Conservation (phyloP, 2,888 invertebrate genomes). For the Nebria brevicollis region DNA sequence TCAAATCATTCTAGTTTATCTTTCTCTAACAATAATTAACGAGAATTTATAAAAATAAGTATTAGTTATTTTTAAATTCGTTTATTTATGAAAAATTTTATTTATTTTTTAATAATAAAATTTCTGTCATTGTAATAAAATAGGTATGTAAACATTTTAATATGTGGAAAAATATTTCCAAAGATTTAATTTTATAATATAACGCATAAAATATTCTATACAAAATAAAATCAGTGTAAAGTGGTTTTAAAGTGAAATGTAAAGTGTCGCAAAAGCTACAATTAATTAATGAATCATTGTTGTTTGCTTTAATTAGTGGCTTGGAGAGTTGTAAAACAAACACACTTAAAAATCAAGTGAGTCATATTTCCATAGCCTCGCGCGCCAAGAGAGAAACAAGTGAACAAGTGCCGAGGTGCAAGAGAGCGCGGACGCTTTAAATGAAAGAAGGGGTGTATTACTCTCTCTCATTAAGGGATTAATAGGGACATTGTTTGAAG, state of each 20-base stretch:
- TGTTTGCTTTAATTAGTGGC: neutral
- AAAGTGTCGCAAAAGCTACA: neutral
- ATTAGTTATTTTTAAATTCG: too few species aligned
- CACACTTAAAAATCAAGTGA: neutral
- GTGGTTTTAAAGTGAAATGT: too few species aligned
- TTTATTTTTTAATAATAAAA: too few species aligned
- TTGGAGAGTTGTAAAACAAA: slow-evolving; percentile 22
- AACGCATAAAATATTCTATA: too few species aligned
- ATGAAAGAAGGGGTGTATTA: neutral
- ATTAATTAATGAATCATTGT: neutral
- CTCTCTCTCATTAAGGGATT: slow-evolving; percentile 59
- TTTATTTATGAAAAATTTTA: too few species aligned
- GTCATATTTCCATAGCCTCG: slow-evolving; percentile 17
- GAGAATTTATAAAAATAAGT: too few species aligned
- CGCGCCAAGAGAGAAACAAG: slow-evolving; percentile 31
- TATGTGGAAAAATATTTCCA: too few species aligned
- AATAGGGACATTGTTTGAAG: slow-evolving; percentile 63
- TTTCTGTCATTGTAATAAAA: too few species aligned
- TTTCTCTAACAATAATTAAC: too few species aligned
- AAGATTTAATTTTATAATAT: too few species aligned
- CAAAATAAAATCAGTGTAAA: neutral
- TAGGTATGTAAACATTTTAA: too few species aligned
- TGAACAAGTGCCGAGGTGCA: slow-evolving; percentile 36
- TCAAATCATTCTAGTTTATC: too few species aligned
- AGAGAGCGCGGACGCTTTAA: neutral